A percentile compares a stretch with the other conserved stretches of the same genome.
Evolutionary conservation across 2,888 invertebrate species (phyloP).

Genomic region (Ceriagrion tenellum): DNA sequence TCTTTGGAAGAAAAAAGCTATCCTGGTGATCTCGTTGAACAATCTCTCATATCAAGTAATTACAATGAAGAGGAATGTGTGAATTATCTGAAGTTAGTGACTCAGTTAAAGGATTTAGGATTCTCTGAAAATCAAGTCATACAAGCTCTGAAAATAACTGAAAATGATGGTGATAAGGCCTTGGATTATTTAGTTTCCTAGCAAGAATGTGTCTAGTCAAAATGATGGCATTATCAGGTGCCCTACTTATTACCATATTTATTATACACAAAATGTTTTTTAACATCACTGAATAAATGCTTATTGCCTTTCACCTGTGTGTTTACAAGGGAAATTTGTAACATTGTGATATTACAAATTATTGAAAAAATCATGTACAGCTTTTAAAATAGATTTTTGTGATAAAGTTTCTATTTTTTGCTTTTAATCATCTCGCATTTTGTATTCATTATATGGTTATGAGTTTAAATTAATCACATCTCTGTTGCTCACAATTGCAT

Average conservation of each 20-base stretch:
- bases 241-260: slow-evolving; percentile 37
- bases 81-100: slow-evolving; percentile 79
- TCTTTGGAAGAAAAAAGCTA: slow-evolving; percentile 78
- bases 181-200: slow-evolving; percentile 90
- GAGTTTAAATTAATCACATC: not conserved
- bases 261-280: slow-evolving; percentile 52
- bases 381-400: slow-evolving; percentile 44
- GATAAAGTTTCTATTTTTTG: slow-evolving; percentile 10
- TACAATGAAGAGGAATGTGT: slow-evolving; percentile 78
- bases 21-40: slow-evolving; percentile 78
- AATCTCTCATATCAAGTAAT: slow-evolving; percentile 78
- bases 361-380: slow-evolving; percentile 50
- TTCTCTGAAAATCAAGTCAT: slow-evolving; percentile 89
- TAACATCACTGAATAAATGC: slow-evolving; percentile 44
- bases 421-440: not conserved
- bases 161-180: slow-evolving; percentile 92
- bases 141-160: slow-evolving; percentile 86
- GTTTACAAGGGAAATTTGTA: slow-evolving; percentile 40
- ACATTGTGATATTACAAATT: slow-evolving; percentile 38
- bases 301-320: slow-evolving; percentile 22
- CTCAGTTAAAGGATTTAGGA: slow-evolving; percentile 89
- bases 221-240: not conserved
- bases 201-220: slow-evolving; percentile 72
- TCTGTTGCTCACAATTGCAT: not conserved
- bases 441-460: not conserved